Evolutionary conservation across 2,113 vertebrate genomes (phyloP).

Genomic region (Sinosuthora webbiana): DNA sequence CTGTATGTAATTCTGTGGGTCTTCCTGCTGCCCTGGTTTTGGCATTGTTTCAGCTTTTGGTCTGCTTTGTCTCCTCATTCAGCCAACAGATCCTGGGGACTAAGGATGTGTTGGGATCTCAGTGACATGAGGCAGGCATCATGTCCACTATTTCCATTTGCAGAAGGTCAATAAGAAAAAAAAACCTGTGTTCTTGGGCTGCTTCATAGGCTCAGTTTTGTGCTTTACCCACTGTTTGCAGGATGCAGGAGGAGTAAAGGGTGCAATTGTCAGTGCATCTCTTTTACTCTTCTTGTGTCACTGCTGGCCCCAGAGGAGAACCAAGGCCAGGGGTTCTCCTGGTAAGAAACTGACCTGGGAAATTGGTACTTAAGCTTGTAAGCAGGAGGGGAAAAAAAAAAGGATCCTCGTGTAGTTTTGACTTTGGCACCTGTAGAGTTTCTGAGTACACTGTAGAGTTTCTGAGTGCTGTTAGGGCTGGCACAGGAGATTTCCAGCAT

Average conservation of each 20-base stretch:
- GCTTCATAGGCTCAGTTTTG: not conserved
- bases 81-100: not conserved
- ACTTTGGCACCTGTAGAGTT: not conserved
- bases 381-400: not conserved
- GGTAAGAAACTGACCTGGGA: not conserved
- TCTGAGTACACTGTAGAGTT: fast-evolving
- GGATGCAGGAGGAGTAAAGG: no score
- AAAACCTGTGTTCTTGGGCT: not conserved
- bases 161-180: not conserved
- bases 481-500: not conserved
- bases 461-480: not conserved
- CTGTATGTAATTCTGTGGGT: not conserved
- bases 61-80: not conserved
- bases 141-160: not conserved
- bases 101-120: not conserved
- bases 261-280: not conserved
- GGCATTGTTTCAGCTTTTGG: not conserved
- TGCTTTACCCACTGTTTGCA: not conserved
- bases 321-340: not conserved
- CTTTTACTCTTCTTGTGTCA: not conserved
- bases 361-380: not conserved
- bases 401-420: not conserved
- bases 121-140: not conserved
- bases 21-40: not conserved
- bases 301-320: not conserved